These are phyloP conservation scores for Lycocorax pyrrhopterus DNA, from an alignment of 2,113 vertebrate genomes.

Conservation along the genomic window DNA sequence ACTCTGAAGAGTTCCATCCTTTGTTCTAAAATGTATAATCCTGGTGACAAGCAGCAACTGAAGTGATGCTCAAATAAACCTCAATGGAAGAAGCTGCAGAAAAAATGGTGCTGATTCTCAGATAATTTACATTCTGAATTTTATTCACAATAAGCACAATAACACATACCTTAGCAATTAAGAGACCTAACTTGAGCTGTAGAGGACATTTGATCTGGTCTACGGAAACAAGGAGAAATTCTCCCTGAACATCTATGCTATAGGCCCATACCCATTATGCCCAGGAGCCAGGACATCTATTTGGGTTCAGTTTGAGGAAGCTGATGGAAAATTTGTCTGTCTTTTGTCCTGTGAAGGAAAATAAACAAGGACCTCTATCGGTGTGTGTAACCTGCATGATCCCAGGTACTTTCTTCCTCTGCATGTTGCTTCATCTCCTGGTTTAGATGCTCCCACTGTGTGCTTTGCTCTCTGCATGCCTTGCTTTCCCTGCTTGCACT, in stretches of 20 bases:
- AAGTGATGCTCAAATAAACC: not conserved
- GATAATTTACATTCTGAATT: not conserved
- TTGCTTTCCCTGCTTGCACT: not conserved
- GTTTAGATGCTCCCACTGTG: accelerated
- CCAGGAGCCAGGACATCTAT: not conserved
- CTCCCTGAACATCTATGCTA: not conserved
- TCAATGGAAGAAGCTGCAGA: not conserved
- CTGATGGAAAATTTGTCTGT: not conserved
- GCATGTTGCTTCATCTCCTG: not conserved
- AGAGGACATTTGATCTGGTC: not conserved
- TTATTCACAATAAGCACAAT: not conserved
- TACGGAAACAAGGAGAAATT: not conserved
- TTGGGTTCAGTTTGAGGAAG: not conserved
- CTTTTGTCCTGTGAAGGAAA: not conserved
- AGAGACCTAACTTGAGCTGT: not conserved
- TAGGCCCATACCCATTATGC: not conserved
- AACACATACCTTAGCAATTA: not conserved
- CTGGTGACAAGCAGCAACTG: not conserved
- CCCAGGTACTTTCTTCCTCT: not conserved
- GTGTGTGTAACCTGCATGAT: not conserved
- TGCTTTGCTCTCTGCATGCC: not conserved
- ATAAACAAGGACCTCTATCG: not conserved
- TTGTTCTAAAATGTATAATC: not conserved
- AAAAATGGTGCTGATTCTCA: not conserved
- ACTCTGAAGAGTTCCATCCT: not conserved